Base-by-base conservation (phyloP, 2,888 invertebrate genomes). In the Liopterus haemorrhoidalis region DNA sequence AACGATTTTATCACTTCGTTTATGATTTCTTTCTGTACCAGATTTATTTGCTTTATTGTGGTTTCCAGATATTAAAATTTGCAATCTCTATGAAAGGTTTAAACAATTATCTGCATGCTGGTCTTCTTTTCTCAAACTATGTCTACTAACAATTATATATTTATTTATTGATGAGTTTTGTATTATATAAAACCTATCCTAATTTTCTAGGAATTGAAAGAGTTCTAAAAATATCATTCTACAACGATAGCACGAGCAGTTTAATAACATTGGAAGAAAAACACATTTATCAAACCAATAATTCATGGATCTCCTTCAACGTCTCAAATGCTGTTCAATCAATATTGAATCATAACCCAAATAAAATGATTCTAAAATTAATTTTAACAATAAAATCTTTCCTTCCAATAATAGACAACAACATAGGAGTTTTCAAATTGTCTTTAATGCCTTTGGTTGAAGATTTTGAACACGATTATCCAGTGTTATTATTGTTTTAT, bases 301-400 rank as follows among this genome's bases (percentile, higher is more conserved):
- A 66, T 46, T 66, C 65, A 6, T 68, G 68, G 68, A 41, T 68
- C 18, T 59, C 62, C 0, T 67, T 68, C 46, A 64, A 67, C 43
- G 46, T 68, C 28, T 66, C 67, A 0, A 38, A 51, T 18, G 59
- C 62, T 14, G 61, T 68, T 2, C 49, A 49, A 20, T 35, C 28
- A 5, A 11, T 56, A 8, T 9, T 36, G 9, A 9, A 27, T 5
- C 50, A 53, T 19, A 52, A 49, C 14, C 24, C 44, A 2, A 49
- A 48, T 24, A 25, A 38, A 2, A 52, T 44, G 16, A 57, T 57
- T 45, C 44, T 68, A 14, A 65, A 63, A 55, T 50, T 67, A 11
- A 48, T 64, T 1, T 53, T 67, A 12, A 60, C 62, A 0, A 48
- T 65, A 3, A 57, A 57, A 27, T 50, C 59, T 4, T 61, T 57